Percentiles rank a stretch among this genome's conserved stretches.
phyloP scores from a whole-genome alignment of 1,140 invertebrate species.

The Aphis craccivora region DNA sequence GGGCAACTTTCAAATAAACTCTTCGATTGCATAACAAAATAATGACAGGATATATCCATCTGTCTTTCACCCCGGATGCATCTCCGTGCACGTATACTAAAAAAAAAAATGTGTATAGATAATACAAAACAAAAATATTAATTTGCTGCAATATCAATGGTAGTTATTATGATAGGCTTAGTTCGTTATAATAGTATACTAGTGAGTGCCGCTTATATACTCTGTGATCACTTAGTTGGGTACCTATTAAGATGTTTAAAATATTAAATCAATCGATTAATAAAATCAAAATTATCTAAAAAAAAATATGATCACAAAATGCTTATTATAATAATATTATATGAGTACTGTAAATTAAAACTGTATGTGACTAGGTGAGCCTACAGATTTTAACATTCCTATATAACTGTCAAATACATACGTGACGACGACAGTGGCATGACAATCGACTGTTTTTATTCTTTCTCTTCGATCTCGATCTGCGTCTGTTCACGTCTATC shows the following conservation, averaged over 20 bases:
- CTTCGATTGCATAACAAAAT: background rate
- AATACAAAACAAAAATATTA: background rate
- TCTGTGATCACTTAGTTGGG: too few species aligned
- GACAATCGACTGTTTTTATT: background rate
- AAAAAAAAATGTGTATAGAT: background rate
- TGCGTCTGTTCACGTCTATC: background rate
- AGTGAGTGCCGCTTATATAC: background rate
- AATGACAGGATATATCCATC: background rate
- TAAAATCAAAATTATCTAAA: too few species aligned
- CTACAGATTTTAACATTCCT: background rate
- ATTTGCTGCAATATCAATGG: background rate
- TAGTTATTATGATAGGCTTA: background rate
- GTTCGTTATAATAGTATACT: background rate
- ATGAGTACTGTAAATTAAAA: too few species aligned
- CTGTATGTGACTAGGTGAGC: too few species aligned
- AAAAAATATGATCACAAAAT: too few species aligned
- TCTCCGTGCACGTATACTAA: background rate
- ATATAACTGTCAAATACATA: background rate
- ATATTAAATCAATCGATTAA: too few species aligned
- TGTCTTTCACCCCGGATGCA: background rate
- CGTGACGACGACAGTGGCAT: background rate
- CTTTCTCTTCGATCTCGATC: background rate
- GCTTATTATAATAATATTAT: too few species aligned
- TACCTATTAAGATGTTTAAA: too few species aligned
- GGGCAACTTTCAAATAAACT: conserved; percentile 3